A percentile compares a stretch with the other conserved stretches of the same genome.
Evolutionary conservation across 2,113 vertebrate species (phyloP).

Genomic region (Etheostoma cragini): DNA sequence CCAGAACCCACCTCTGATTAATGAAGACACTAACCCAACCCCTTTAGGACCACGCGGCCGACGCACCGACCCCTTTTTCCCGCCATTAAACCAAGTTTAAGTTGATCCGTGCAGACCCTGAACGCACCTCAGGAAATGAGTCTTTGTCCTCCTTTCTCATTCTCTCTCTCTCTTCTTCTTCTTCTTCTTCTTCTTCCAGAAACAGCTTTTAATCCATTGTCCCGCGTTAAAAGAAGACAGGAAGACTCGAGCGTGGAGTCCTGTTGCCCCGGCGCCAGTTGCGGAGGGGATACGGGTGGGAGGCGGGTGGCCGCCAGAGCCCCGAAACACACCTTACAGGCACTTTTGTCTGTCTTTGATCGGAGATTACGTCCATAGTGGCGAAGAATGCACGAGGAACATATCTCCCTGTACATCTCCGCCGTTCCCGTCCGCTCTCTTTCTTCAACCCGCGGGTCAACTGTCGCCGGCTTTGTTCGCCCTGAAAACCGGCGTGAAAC

Average conservation of each 20-base stretch:
- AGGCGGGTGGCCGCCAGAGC: background rate
- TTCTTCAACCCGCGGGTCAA: slow-evolving; percentile 66
- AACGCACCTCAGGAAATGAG: too few relatives aligned
- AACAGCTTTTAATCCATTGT: background rate
- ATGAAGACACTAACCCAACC: too few relatives aligned
- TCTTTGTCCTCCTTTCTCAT: too few relatives aligned
- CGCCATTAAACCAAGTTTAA: too few relatives aligned
- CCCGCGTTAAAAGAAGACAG: background rate
- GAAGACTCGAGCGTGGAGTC: background rate
- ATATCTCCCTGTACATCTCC: slow-evolving; percentile 76
- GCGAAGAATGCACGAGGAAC: slow-evolving; percentile 72
- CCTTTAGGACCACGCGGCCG: too few relatives aligned
- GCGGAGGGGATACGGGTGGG: background rate
- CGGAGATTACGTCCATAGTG: slow-evolving; percentile 82
- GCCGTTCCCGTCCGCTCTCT: slow-evolving; percentile 59
- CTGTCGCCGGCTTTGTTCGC: slow-evolving; percentile 79
- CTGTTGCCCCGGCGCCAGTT: background rate
- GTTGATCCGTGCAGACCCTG: too few relatives aligned
- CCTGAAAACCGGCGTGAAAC: slow-evolving; percentile 69
- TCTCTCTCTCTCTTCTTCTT: too few relatives aligned
- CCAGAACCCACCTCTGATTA: too few relatives aligned
- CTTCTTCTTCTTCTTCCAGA: background rate
- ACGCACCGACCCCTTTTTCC: too few relatives aligned
- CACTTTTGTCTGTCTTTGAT: slow-evolving; percentile 74
- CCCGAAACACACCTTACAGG: slow-evolving; percentile 60